phyloP scores from a whole-genome alignment of 2,113 vertebrate genomes.

The Coturnix japonica region DNA sequence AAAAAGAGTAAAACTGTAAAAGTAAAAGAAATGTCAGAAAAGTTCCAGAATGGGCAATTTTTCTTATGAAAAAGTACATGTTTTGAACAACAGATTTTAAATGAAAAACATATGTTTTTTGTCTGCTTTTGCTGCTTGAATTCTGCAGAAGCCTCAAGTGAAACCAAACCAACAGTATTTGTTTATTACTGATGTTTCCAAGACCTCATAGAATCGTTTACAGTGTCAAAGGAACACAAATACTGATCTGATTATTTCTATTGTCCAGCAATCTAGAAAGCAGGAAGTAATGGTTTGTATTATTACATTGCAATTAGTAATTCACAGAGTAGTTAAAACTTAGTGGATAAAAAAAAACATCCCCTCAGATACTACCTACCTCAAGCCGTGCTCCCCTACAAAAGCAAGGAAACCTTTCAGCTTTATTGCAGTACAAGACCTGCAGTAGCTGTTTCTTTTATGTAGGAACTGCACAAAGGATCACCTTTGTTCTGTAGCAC shows the following conservation, averaged over 20 bases:
- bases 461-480: not conserved
- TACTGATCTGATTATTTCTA: not conserved
- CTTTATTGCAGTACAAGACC: not conserved
- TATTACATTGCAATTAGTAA: not conserved
- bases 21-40: not conserved
- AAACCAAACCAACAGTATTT: not conserved
- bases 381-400: not conserved
- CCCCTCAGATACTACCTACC: not conserved
- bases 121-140: not conserved
- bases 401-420: not conserved
- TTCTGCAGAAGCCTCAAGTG: slow-evolving; percentile 12
- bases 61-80: not conserved
- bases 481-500: not conserved
- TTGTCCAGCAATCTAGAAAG: not conserved
- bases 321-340: not conserved
- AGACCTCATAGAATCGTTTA: not conserved
- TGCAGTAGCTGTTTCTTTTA: not conserved
- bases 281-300: not conserved
- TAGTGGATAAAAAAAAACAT: not conserved
- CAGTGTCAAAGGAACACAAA: not conserved
- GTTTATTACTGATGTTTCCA: not conserved
- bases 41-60: not conserved
- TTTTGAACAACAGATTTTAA: not conserved
- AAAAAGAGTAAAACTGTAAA: not conserved
- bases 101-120: not conserved